These are phyloP conservation scores for Thymelicus lineola DNA, from an alignment of 2,888 invertebrate genomes.

Conservation along the genomic window DNA sequence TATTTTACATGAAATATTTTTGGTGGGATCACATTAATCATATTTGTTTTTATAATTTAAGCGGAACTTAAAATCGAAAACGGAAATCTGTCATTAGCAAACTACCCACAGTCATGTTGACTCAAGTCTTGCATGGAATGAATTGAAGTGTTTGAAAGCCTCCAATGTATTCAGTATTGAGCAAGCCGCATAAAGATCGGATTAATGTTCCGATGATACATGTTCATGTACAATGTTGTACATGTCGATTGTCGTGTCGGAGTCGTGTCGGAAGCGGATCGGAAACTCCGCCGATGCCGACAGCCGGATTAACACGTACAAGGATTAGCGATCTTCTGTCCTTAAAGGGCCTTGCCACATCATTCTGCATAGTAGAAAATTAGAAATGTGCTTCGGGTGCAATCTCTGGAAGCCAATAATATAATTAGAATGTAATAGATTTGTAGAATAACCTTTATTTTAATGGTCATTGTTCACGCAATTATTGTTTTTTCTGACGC, in stretches of 20 bases:
- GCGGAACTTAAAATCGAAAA: neutral
- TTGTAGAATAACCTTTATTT: no score
- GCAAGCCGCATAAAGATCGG: neutral
- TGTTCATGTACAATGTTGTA: neutral
- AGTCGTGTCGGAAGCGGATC: slow-evolving; percentile 45
- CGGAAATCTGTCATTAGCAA: neutral
- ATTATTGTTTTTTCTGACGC: no score
- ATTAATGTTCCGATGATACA: neutral
- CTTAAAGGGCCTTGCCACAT: neutral
- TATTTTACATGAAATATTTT: no score
- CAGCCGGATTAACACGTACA: slow-evolving; percentile 48
- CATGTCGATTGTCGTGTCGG: neutral
- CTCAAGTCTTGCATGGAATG: neutral
- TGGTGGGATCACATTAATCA: no score
- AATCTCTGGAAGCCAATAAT: no score
- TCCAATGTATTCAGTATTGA: neutral
- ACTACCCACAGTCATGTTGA: neutral
- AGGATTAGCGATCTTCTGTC: neutral
- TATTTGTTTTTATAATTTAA: no score
- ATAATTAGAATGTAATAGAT: no score
- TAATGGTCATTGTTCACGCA: no score
- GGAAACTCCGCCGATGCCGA: slow-evolving; percentile 12
- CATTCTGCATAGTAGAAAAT: no score
- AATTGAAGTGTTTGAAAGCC: neutral
- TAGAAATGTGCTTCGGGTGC: no score